Percentiles rank a stretch among this genome's conserved stretches.
Conservation (phyloP, 2,888 invertebrate species). For the Caenorhabditis drosophilae region DNA sequence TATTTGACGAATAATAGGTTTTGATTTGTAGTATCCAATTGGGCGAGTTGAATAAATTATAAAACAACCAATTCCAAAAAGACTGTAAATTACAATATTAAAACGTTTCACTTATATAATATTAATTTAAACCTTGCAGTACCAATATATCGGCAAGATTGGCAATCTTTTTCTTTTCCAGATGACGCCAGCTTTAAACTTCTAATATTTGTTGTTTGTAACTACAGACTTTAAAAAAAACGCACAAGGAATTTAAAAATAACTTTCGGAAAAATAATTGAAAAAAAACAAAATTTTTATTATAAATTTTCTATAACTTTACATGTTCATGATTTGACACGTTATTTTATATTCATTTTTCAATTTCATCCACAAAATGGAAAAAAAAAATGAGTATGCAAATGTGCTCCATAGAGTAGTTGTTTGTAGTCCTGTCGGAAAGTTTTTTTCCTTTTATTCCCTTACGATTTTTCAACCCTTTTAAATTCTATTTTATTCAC, state of each 20-base stretch:
- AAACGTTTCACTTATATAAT: neutral
- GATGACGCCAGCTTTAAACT: neutral
- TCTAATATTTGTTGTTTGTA: neutral
- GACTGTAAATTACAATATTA: slow-evolving; percentile 13
- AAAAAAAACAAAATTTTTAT: neutral
- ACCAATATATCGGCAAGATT: slow-evolving; percentile 33
- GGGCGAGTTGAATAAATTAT: slow-evolving; percentile 30
- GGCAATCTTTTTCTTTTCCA: slow-evolving; percentile 29
- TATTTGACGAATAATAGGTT: slow-evolving; percentile 26
- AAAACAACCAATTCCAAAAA: slow-evolving; percentile 33
- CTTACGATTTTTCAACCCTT: neutral
- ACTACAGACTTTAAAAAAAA: slow-evolving; percentile 8
- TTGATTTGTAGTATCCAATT: slow-evolving; percentile 31
- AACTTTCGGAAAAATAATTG: neutral
- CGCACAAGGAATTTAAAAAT: neutral
- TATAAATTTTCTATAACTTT: neutral
- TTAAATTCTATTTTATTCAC: too few relatives aligned
- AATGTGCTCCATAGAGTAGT: slow-evolving; percentile 10
- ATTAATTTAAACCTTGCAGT: slow-evolving; percentile 15
- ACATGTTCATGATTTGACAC: neutral
- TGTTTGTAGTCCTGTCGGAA: neutral
- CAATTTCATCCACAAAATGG: neutral
- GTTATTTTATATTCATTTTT: slow-evolving; percentile 1
- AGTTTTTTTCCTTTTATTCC: neutral
- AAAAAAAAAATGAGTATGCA: slow-evolving; percentile 10